Percentiles rank a stretch among this genome's conserved stretches.
These are phyloP conservation scores for Trimorus sp. DNA, from an alignment of 2,888 invertebrate genomes.

Conservation along the genomic window DNA sequence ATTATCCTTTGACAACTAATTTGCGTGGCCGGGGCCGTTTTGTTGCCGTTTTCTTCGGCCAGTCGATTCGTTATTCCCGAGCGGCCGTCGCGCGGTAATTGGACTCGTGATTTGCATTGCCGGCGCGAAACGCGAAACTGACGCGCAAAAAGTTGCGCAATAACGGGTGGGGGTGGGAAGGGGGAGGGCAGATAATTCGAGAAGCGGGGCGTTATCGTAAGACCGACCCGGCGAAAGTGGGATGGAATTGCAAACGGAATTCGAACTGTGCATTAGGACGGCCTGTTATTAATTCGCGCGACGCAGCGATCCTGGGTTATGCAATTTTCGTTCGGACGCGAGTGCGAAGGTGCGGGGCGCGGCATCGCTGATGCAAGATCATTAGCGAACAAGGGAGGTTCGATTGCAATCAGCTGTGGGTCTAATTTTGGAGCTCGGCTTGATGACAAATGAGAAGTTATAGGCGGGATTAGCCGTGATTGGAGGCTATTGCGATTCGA, in stretches of 20 bases:
- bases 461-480: constrained; percentile 1
- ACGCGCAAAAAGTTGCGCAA: background rate
- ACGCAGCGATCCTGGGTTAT: constrained; percentile 15
- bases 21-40: constrained; percentile 16
- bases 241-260: constrained; percentile 22
- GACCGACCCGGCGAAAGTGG: background rate
- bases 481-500: background rate
- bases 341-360: constrained; percentile 10
- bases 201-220: background rate
- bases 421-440: constrained; percentile 23
- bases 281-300: constrained; percentile 38
- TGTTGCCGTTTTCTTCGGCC: constrained; percentile 6
- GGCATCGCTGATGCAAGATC: constrained; percentile 12
- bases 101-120: constrained; percentile 24
- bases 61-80: constrained; percentile 13
- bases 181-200: constrained; percentile 3
- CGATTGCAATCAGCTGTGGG: constrained; percentile 23
- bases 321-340: constrained; percentile 21
- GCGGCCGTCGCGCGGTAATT: constrained; percentile 17
- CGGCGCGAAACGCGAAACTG: background rate
- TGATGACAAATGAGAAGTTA: constrained; percentile 13
- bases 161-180: background rate
- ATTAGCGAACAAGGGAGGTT: constrained; percentile 16
- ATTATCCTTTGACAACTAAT: constrained; percentile 38
- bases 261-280: constrained; percentile 21